A percentile compares a stretch with the other conserved stretches of the same genome.
These are phyloP conservation scores for Aythya baeri DNA, from an alignment of 2,113 vertebrate species.

Conservation along the genomic window DNA sequence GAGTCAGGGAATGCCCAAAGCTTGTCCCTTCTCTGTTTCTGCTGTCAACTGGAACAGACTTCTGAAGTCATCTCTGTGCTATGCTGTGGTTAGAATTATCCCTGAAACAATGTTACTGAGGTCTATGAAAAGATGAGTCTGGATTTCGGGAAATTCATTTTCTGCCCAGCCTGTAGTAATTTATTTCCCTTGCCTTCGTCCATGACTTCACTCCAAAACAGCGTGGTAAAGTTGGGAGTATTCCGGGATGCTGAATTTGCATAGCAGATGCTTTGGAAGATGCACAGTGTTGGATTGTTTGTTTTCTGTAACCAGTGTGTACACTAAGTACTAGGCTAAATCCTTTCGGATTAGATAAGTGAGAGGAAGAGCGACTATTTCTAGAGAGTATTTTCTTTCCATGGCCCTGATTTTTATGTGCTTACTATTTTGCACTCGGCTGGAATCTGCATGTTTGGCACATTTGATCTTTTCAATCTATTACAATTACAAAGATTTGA, in stretches of 20 bases:
- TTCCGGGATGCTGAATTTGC: not conserved
- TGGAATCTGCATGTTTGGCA: not conserved
- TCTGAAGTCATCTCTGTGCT: not conserved
- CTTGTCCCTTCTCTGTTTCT: not conserved
- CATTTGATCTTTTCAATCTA: not conserved
- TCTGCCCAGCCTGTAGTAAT: not conserved
- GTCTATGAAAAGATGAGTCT: not conserved
- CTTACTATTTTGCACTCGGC: not conserved
- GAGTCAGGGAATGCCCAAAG: not conserved
- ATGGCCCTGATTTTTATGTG: not conserved
- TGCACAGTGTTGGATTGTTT: not conserved
- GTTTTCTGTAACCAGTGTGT: not conserved
- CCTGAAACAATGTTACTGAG: not conserved
- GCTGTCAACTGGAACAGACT: not conserved
- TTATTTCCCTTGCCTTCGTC: not conserved
- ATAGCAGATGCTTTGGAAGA: not conserved
- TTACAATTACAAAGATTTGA: conserved; percentile 14
- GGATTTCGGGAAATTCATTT: not conserved
- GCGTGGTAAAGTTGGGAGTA: fast-evolving
- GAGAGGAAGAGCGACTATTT: conserved; percentile 3
- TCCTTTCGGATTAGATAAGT: not conserved
- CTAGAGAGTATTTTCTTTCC: not conserved
- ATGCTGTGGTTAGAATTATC: not conserved
- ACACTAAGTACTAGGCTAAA: not conserved
- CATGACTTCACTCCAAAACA: not conserved